These are phyloP conservation scores for Iguana delicatissima DNA, from an alignment of 2,797 vertebrate species.

Conservation along the genomic window DNA sequence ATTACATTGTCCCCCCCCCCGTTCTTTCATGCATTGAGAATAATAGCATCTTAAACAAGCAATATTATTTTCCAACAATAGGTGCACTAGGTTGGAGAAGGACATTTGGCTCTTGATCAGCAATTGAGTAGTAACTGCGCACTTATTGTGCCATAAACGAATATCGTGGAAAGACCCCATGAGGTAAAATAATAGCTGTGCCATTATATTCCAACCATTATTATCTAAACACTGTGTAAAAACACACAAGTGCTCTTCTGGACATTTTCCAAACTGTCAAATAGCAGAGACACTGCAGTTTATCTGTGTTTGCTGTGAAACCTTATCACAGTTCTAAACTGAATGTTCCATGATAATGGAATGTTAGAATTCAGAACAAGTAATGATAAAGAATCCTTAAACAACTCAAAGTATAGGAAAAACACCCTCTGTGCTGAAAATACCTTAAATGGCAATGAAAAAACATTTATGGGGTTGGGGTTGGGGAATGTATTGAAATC, in stretches of 20 bases:
- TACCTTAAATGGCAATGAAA: constrained; percentile 1
- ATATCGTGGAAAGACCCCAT: constrained; percentile 13
- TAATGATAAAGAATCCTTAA: constrained; percentile 24
- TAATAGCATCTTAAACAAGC: not conserved
- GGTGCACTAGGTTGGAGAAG: not conserved
- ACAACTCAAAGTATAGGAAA: constrained; percentile 18
- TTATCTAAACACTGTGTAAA: constrained; percentile 34
- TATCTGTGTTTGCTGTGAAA: constrained; percentile 58
- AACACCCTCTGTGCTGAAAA: not conserved
- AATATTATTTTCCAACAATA: constrained; percentile 6
- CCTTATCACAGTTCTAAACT: constrained; percentile 39
- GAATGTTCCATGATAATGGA: constrained; percentile 55
- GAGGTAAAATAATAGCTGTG: constrained; percentile 34
- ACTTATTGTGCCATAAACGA: not conserved
- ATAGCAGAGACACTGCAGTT: constrained; percentile 48
- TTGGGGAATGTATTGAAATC: too few species aligned
- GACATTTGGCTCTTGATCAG: not conserved
- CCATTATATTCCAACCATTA: constrained; percentile 35
- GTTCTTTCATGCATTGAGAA: not conserved
- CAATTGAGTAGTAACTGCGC: constrained; percentile 4
- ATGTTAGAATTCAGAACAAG: constrained; percentile 56
- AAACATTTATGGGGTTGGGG: not conserved
- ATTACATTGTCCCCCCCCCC: not conserved
- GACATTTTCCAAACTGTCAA: constrained; percentile 66
- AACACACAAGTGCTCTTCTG: constrained; percentile 45